Evolutionary conservation across 1,140 invertebrate species (phyloP).

Genomic region (Drosophila serrata): DNA sequence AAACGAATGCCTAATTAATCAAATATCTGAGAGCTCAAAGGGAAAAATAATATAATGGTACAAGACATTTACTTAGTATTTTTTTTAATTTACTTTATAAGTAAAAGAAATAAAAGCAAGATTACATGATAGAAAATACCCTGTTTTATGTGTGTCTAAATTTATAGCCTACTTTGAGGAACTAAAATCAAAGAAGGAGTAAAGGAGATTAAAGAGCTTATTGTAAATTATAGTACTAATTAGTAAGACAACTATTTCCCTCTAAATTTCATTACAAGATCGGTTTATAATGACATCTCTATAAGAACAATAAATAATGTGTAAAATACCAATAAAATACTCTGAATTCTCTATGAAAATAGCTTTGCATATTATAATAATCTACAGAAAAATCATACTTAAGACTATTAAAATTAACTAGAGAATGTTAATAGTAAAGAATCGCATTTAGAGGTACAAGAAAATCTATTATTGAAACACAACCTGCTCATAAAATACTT

Average conservation of each 20-base stretch:
- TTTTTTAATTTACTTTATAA: slow-evolving; percentile 4
- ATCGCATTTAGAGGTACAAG: too few species aligned
- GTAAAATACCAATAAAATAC: neutral
- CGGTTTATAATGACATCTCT: too few species aligned
- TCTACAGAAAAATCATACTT: neutral
- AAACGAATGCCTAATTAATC: slow-evolving; percentile 44
- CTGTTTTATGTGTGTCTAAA: neutral
- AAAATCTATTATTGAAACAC: neutral
- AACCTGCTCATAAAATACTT: neutral
- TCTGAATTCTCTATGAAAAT: neutral
- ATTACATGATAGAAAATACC: neutral
- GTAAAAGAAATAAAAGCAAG: neutral
- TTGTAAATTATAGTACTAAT: neutral
- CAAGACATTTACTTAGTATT: neutral
- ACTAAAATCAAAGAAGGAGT: too few species aligned
- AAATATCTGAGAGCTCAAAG: slow-evolving; percentile 14
- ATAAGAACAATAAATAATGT: too few species aligned
- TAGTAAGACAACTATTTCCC: neutral
- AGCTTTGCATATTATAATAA: neutral
- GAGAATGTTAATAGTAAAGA: neutral
- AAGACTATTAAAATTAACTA: neutral
- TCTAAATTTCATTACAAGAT: neutral
- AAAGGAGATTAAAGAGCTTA: too few species aligned
- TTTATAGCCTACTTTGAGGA: neutral
- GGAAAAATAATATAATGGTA: slow-evolving; percentile 1